Conservation (phyloP, 2,113 vertebrate species). For the Megalops atlanticus region DNA sequence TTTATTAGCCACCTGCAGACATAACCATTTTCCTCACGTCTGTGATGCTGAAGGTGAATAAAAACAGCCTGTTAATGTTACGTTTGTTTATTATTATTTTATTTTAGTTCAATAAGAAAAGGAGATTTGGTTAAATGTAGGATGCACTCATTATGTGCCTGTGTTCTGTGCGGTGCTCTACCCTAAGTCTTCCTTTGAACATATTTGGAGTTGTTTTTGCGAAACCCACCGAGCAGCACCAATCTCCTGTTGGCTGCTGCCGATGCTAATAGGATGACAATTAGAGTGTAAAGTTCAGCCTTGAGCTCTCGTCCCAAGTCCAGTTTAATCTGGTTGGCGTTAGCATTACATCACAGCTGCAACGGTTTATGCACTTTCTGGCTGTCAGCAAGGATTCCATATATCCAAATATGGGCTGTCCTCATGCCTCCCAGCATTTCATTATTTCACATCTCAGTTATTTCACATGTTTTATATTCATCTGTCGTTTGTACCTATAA, state of each 20-base stretch:
- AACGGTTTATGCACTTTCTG: not conserved
- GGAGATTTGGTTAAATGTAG: slow-evolving; percentile 51
- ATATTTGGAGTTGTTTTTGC: slow-evolving; percentile 81
- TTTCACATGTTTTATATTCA: no score
- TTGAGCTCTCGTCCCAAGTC: slow-evolving; percentile 67
- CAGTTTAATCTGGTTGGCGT: slow-evolving; percentile 85
- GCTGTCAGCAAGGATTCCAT: not conserved
- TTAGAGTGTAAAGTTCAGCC: slow-evolving; percentile 81
- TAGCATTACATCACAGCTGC: slow-evolving; percentile 76
- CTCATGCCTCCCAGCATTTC: slow-evolving; percentile 28
- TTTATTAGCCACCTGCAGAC: no score
- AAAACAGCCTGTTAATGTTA: no score
- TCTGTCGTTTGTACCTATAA: no score
- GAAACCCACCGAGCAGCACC: slow-evolving; percentile 68
- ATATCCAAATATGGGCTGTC: slow-evolving; percentile 62
- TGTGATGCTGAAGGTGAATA: not conserved
- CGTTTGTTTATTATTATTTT: no score
- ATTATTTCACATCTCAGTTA: no score
- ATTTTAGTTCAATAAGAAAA: no score
- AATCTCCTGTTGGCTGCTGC: slow-evolving; percentile 68
- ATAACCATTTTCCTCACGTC: no score
- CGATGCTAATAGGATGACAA: slow-evolving; percentile 74
- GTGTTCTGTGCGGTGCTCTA: slow-evolving; percentile 44
- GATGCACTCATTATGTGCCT: slow-evolving; percentile 66
- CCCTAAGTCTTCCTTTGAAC: slow-evolving; percentile 75